A percentile compares a stretch with the other conserved stretches of the same genome.
These are phyloP conservation scores for Ennomos fuscantarius DNA, from an alignment of 2,888 invertebrate species.

Conservation along the genomic window DNA sequence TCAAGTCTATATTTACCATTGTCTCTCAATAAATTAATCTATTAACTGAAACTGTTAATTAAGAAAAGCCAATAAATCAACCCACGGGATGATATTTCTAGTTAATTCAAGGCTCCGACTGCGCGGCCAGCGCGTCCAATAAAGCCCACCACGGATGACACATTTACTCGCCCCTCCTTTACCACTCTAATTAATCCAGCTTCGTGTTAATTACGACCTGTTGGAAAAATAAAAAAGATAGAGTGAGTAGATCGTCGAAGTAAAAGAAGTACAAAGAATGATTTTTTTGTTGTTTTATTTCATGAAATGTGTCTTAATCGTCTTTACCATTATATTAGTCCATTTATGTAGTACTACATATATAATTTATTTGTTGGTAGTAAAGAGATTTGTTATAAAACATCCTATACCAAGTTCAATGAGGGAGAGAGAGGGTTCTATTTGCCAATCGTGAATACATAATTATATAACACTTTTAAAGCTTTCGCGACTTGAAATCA, in stretches of 20 bases:
- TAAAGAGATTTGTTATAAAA: too few relatives aligned
- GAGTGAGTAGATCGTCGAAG: neutral
- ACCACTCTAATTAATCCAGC: conserved; percentile 38
- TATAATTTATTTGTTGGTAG: too few relatives aligned
- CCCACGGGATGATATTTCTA: conserved; percentile 25
- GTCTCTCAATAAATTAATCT: neutral
- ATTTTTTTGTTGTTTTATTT: too few relatives aligned
- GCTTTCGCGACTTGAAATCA: too few relatives aligned
- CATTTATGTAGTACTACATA: too few relatives aligned
- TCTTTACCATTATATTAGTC: too few relatives aligned
- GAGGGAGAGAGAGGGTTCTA: too few relatives aligned
- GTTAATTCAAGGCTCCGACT: conserved; percentile 27
- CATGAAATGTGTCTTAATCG: too few relatives aligned
- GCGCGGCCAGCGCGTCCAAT: conserved; percentile 28
- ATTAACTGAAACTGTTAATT: conserved; percentile 20
- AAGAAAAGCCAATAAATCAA: conserved; percentile 29
- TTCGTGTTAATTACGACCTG: conserved; percentile 36
- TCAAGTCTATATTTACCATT: neutral
- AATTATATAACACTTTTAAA: too few relatives aligned
- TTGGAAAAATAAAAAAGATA: conserved; percentile 29
- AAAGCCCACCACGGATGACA: conserved; percentile 59
- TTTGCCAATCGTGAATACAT: too few relatives aligned
- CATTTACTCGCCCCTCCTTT: conserved; percentile 68
- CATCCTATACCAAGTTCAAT: too few relatives aligned
- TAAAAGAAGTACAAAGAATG: too few relatives aligned